A percentile compares a stretch with the other conserved stretches of the same genome.
Evolutionary conservation across 2,113 vertebrate species (phyloP).

Genomic region (Hydrolagus affinis): DNA sequence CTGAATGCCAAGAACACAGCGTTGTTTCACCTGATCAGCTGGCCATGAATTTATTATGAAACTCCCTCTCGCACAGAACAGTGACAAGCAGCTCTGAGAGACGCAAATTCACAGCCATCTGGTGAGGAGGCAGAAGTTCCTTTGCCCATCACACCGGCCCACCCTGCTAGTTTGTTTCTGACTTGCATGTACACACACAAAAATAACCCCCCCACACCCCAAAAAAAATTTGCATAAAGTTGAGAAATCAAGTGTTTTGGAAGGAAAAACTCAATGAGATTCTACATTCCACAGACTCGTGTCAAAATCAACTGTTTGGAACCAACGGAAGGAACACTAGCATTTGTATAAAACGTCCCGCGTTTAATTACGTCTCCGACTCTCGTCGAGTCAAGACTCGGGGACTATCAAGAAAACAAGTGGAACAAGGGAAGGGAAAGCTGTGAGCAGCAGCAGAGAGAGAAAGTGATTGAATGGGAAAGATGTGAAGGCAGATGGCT

Average conservation of each 20-base stretch:
- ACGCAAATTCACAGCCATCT: not conserved
- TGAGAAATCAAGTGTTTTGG: not conserved
- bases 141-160: not conserved
- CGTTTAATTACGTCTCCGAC: slow-evolving; percentile 11
- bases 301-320: too few species aligned
- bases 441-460: not conserved
- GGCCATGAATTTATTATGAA: not conserved
- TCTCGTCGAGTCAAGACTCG: not conserved
- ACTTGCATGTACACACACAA: too few species aligned
- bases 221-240: not conserved
- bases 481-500: slow-evolving; percentile 38
- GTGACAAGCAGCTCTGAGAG: not conserved
- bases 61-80: not conserved
- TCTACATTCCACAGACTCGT: not conserved
- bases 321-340: not conserved
- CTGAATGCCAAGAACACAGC: too few species aligned
- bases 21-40: not conserved
- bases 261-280: not conserved
- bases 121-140: not conserved
- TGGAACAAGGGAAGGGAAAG: not conserved
- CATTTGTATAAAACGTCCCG: not conserved
- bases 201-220: not conserved
- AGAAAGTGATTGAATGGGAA: slow-evolving; percentile 29
- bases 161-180: not conserved
- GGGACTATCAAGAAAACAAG: slow-evolving; percentile 10